These are phyloP conservation scores for Lepus americanus DNA, from an alignment of 2,113 vertebrate species.

Conservation along the genomic window DNA sequence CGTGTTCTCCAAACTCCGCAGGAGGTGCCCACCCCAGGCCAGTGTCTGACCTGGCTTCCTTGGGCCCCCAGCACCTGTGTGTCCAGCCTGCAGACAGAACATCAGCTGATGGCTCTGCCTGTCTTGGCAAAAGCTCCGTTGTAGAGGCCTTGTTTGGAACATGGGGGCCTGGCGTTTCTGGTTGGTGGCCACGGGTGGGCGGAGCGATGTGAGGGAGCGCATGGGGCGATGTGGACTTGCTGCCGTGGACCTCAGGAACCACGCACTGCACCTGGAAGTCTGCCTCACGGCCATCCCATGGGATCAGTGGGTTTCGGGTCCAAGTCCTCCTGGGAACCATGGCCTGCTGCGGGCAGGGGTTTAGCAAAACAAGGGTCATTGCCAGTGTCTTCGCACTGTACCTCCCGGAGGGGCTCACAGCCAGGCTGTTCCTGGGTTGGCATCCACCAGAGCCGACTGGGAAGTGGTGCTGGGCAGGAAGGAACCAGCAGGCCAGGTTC, in stretches of 20 bases:
- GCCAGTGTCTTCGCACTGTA: fast-evolving
- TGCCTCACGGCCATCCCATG: background rate
- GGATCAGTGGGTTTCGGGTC: background rate
- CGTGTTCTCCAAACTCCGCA: background rate
- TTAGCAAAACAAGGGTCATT: background rate
- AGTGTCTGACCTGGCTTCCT: background rate
- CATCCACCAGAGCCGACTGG: fast-evolving
- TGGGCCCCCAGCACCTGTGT: background rate
- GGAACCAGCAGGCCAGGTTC: background rate
- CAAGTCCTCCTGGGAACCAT: background rate
- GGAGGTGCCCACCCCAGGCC: background rate
- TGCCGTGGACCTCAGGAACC: background rate
- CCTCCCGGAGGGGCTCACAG: fast-evolving
- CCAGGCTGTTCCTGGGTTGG: fast-evolving
- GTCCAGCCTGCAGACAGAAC: fast-evolving
- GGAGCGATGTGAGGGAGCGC: background rate
- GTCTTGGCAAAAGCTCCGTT: fast-evolving
- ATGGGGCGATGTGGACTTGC: fast-evolving
- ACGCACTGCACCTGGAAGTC: no score
- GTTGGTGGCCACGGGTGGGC: fast-evolving
- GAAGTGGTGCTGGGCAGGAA: background rate
- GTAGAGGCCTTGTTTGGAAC: fast-evolving
- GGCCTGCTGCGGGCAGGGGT: no score
- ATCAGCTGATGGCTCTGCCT: fast-evolving
- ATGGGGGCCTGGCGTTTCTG: fast-evolving